Conservation (phyloP, 2,888 invertebrate species). For the Strigamia transsilvanica region DNA sequence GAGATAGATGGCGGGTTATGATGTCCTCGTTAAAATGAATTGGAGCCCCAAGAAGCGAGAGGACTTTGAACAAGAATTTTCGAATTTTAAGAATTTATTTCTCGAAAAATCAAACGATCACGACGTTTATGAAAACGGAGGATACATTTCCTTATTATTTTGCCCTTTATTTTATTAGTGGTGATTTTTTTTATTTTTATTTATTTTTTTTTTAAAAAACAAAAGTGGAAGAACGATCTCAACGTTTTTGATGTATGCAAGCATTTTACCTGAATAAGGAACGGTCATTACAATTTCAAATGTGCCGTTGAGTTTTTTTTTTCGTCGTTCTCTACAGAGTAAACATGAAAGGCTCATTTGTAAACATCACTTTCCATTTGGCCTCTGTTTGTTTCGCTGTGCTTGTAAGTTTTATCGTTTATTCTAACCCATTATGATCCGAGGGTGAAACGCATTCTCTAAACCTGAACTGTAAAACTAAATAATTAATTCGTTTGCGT, state of each 20-base stretch:
- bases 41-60: background rate
- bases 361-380: slow-evolving; percentile 45
- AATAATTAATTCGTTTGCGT: background rate
- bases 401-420: slow-evolving; percentile 4
- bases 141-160: background rate
- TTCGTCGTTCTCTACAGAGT: background rate
- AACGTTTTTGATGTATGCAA: background rate
- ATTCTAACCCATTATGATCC: background rate
- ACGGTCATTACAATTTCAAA: slow-evolving; percentile 37
- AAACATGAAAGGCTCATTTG: slow-evolving; percentile 43
- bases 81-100: slow-evolving; percentile 1
- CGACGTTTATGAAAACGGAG: background rate
- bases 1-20: slow-evolving; percentile 35
- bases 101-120: background rate
- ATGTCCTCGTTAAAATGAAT: slow-evolving; percentile 43
- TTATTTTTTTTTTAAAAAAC: background rate
- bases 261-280: slow-evolving; percentile 33
- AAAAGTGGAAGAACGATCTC: background rate
- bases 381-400: slow-evolving; percentile 4
- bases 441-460: background rate
- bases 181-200: background rate
- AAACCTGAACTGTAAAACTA: background rate
- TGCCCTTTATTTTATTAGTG: background rate
- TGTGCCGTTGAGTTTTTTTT: slow-evolving; percentile 14
- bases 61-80: slow-evolving; percentile 9